A percentile compares a stretch with the other conserved stretches of the same genome.
phyloP scores from a whole-genome alignment of 1,140 invertebrate species.

The Chrysomallon squamiferum region DNA sequence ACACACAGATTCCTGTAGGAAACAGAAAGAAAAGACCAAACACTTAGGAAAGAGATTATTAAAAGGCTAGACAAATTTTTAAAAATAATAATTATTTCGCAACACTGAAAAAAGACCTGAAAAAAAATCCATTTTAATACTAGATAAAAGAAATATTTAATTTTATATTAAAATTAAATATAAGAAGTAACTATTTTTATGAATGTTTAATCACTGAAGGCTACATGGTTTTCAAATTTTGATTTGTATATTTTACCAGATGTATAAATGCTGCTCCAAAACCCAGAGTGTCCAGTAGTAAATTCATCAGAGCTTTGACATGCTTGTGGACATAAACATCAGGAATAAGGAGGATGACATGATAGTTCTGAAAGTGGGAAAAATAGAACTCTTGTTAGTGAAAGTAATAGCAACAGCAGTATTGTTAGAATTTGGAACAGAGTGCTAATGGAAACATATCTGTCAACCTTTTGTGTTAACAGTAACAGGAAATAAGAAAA shows the following conservation, averaged over 20 bases:
- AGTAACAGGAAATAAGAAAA: background rate
- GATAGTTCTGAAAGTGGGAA: slow-evolving; percentile 71
- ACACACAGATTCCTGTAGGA: slow-evolving; percentile 82
- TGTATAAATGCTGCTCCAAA: slow-evolving; percentile 90
- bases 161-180: too few species aligned
- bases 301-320: slow-evolving; percentile 82
- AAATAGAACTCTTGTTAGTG: slow-evolving; percentile 10
- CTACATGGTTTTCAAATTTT: too few species aligned
- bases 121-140: too few species aligned
- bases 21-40: background rate
- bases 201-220: too few species aligned
- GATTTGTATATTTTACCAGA: too few species aligned
- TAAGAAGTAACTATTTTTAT: too few species aligned
- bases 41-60: slow-evolving; percentile 1
- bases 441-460: background rate
- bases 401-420: slow-evolving; percentile 2
- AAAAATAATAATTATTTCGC: too few species aligned
- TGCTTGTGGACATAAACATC: slow-evolving; percentile 90
- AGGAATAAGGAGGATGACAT: slow-evolving; percentile 86
- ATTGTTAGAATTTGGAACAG: slow-evolving; percentile 8
- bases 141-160: too few species aligned
- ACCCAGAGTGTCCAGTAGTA: slow-evolving; percentile 82
- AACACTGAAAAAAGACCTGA: too few species aligned
- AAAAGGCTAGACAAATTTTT: too few species aligned
- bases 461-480: background rate